Evolutionary conservation across 1,140 invertebrate genomes (phyloP), one percentile per base, ranked within the genome.

Genomic region (Coboldia fuscipes): DNA sequence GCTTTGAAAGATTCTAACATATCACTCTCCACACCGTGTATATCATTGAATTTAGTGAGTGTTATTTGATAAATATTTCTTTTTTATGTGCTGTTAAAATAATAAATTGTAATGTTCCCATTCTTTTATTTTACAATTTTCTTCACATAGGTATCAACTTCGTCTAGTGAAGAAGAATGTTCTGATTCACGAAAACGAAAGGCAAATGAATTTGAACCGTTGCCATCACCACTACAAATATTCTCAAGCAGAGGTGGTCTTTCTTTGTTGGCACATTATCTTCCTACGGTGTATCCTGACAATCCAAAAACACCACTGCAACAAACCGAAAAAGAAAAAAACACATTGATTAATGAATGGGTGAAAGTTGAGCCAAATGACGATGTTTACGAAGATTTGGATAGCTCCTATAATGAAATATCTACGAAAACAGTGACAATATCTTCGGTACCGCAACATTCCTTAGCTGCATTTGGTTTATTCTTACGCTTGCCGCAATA

Each of bases 401-500:
- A 66, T 26, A 66, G 68, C 41, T 54, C 57, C 4, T 50, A 54
- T 14, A 53, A 42, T 18, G 51, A 54, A 31, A 34, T 40, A n/a
- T 42, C 41, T 44, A 55, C 47, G 41, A 50, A 40, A 37, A 41
- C 43, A 39, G 44, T 37, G 41, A 51, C 54, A 36, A 41, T 40
- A 12, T 38, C 46, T 9, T 58, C 61, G 42, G 78, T 92, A 20
- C 85, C 88, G 3, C 74, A 81, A 15, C 85, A 92, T 57, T 88
- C 84, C 18, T 61, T 93, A 19, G 75, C 82, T 8, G 85, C 86
- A 2, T 86, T 93, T 51, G 82, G 82, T 4, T 56, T 90, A 12
- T 85, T 93, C 46, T 59, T 93, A 7, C 63, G 84, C 29, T 56
- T 93, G 36, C 84, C 84, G 0, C 78, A 83, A 4, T 93, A 90